Base-by-base conservation (phyloP, 1,140 invertebrate genomes). In the Monochamus saltuarius region DNA sequence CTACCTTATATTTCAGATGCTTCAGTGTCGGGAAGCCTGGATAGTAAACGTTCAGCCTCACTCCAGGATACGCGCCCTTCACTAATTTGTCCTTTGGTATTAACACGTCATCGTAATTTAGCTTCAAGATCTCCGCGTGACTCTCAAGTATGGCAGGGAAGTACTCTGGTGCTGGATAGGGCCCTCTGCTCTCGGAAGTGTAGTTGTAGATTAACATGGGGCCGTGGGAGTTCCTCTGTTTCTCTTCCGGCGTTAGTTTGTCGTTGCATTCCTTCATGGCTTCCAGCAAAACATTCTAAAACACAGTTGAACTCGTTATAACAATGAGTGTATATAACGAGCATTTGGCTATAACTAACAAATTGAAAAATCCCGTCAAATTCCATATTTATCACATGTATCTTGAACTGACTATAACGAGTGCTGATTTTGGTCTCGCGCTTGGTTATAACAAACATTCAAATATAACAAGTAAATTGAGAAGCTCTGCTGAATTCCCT, bases 11-110 rank as follows among this genome's bases (percentile, higher is more conserved):
- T 14, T 85, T 77, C 29, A 98, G 80, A 75, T 95, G 87, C 68
- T 87, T 88, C 65, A 97, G 80, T 0, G 92, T 94, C 0, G 95
- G 95, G 75, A 98, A 98, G 29, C 96, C 95, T 29, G 90, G 89
- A 74, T 87, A 93, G 68, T 89, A 89, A 4, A 90, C 79, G 68
- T 90, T 84, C 10, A 87, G 69, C 29, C 83, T 79, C 0, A 88
- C 86, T 62, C 85, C 87, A 0, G 86, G 83, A 74, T 88, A 83
- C 47, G 94, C 78, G 0, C 93, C 92, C 64, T 89, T 89, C 1
- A 86, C 78, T 8, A 95, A 79, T 46, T 84, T 75, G 0, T 84
- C 75, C 9, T 69, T 68, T 0, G 87, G 80, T 1, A 92, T 78
- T 0, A 80, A 68, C 22, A 92, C 81, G 6, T 89, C 85, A 0